These are phyloP conservation scores for Andrena dorsata DNA, from an alignment of 2,888 invertebrate species.

Conservation along the genomic window DNA sequence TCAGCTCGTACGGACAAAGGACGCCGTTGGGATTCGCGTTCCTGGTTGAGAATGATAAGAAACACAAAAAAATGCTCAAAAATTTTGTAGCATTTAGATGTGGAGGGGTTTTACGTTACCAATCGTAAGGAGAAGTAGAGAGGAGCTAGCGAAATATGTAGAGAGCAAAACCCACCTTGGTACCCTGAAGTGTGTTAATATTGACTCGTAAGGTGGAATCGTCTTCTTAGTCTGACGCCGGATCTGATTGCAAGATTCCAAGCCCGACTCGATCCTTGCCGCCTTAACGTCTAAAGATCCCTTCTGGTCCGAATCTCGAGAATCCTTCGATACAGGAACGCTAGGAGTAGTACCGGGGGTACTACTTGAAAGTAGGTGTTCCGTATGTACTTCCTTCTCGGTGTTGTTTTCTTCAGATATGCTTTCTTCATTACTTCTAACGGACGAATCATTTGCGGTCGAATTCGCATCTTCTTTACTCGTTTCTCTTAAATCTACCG, in stretches of 20 bases:
- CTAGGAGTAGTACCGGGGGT: background rate
- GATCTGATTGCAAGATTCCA: background rate
- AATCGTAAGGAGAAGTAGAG: background rate
- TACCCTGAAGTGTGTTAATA: constrained; percentile 77
- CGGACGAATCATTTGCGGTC: background rate
- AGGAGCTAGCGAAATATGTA: constrained; percentile 10
- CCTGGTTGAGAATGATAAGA: constrained; percentile 74
- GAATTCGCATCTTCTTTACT: background rate
- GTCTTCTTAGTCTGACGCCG: constrained; percentile 25
- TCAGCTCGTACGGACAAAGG: constrained; percentile 83
- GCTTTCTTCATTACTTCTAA: background rate
- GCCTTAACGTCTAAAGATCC: constrained; percentile 4
- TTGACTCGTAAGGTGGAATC: constrained; percentile 79
- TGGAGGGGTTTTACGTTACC: background rate
- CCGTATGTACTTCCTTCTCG: background rate
- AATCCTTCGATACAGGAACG: background rate
- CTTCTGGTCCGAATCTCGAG: constrained; percentile 1
- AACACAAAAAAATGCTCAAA: constrained; percentile 69
- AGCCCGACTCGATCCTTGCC: background rate
- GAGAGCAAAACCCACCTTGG: constrained; percentile 78
- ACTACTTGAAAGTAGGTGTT: background rate
- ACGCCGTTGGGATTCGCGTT: constrained; percentile 80
- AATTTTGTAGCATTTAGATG: constrained; percentile 40
- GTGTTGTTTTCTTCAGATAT: background rate
- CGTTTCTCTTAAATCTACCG: background rate